These are phyloP conservation scores for Anodontia alba DNA, from an alignment of 2,888 invertebrate genomes.

Conservation along the genomic window DNA sequence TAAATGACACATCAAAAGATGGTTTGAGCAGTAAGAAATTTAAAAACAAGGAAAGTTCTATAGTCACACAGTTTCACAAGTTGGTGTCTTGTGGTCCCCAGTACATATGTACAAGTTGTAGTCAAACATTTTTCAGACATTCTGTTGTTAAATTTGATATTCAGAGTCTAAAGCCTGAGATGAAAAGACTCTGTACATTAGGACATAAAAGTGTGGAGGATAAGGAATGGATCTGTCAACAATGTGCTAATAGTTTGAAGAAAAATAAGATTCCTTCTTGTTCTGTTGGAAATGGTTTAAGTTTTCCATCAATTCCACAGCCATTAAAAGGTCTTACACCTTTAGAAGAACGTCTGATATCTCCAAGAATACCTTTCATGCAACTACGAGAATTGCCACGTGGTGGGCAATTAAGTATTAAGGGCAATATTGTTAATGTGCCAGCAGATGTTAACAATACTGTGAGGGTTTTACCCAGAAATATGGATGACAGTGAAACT, in stretches of 20 bases:
- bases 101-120: no score
- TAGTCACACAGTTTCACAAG: no score
- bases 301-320: conserved; percentile 7
- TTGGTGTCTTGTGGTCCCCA: no score
- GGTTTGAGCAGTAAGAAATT: no score
- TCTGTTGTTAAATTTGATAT: no score
- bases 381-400: conserved; percentile 22
- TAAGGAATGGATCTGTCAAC: conserved; percentile 26
- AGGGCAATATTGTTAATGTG: conserved; percentile 35
- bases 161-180: no score
- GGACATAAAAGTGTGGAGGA: no score
- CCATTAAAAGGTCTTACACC: not conserved
- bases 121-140: no score
- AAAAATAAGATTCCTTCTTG: conserved; percentile 5
- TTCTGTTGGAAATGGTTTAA: not conserved
- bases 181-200: no score
- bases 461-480: conserved; percentile 16
- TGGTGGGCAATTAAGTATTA: conserved; percentile 22
- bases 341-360: conserved; percentile 23
- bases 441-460: conserved; percentile 19
- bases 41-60: no score
- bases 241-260: not conserved
- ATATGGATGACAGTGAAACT: not conserved
- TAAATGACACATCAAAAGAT: no score
- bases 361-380: conserved; percentile 32